Percentiles rank a stretch among this genome's conserved stretches.
phyloP scores from a whole-genome alignment of 2,888 invertebrate species.

The Trissoscelio sp. region DNA sequence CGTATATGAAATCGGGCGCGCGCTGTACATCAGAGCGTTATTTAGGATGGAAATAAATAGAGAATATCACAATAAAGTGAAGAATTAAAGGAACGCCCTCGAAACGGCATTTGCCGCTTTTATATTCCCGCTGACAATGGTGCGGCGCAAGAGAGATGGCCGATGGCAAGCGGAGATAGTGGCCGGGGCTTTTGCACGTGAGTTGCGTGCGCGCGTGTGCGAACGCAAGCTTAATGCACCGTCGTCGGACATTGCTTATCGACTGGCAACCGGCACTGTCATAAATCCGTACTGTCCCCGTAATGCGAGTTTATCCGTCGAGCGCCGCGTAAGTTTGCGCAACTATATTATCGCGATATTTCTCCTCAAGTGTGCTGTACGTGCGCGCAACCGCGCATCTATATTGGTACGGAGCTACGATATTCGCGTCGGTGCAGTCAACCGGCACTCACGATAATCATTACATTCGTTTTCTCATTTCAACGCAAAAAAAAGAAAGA shows the following conservation, averaged over 20 bases:
- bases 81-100: constrained; percentile 64
- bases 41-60: constrained; percentile 58
- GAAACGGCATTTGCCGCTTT: constrained; percentile 67
- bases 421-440: constrained; percentile 59
- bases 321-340: constrained; percentile 72
- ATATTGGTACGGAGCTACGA: constrained; percentile 32
- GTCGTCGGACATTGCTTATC: constrained; percentile 73
- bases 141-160: constrained; percentile 43
- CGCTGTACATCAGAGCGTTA: constrained; percentile 42
- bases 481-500: no score
- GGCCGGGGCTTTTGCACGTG: constrained; percentile 55
- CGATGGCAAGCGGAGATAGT: constrained; percentile 39
- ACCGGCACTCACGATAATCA: constrained; percentile 62
- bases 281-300: constrained; percentile 73
- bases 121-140: constrained; percentile 61
- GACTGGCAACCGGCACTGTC: constrained; percentile 73
- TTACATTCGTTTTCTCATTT: constrained; percentile 44
- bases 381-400: constrained; percentile 57
- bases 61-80: constrained; percentile 64
- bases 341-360: constrained; percentile 74
- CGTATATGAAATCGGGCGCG: constrained; percentile 31
- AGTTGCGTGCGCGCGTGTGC: constrained; percentile 65
- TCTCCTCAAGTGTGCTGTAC: constrained; percentile 70
- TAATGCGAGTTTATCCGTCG: constrained; percentile 75
- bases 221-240: constrained; percentile 64